Evolutionary conservation across 1,140 invertebrate genomes (phyloP).

Genomic region (Pseudomyrmex gracilis): DNA sequence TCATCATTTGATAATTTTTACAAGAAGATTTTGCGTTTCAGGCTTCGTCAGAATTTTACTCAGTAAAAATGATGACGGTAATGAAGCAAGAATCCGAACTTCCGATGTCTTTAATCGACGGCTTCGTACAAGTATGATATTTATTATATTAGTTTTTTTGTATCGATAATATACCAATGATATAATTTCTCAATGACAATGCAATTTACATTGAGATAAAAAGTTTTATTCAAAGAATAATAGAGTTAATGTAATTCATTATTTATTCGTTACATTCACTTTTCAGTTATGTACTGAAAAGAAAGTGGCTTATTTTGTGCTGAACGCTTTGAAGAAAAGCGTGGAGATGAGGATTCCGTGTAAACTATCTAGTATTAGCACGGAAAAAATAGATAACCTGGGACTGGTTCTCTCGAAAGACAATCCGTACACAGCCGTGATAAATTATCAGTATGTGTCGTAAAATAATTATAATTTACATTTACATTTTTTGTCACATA

Average conservation of each 20-base stretch:
- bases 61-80: slow-evolving; percentile 38
- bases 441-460: slow-evolving; percentile 65
- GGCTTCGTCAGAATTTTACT: slow-evolving; percentile 23
- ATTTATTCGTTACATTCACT: background rate
- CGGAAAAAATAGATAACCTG: slow-evolving; percentile 54
- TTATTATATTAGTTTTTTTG: background rate
- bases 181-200: too few relatives aligned
- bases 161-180: background rate
- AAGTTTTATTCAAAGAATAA: too few relatives aligned
- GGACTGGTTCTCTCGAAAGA: slow-evolving; percentile 43
- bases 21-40: slow-evolving; percentile 14
- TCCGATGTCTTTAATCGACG: slow-evolving; percentile 8
- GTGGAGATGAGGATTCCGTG: slow-evolving; percentile 45
- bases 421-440: slow-evolving; percentile 55
- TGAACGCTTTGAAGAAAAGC: slow-evolving; percentile 13
- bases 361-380: slow-evolving; percentile 24
- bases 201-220: too few relatives aligned
- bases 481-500: too few relatives aligned
- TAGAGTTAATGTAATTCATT: background rate
- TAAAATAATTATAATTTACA: background rate
- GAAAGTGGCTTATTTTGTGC: slow-evolving; percentile 34
- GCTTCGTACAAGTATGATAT: slow-evolving; percentile 43
- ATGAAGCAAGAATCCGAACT: slow-evolving; percentile 49
- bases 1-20: background rate
- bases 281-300: slow-evolving; percentile 3